A percentile compares a stretch with the other conserved stretches of the same genome.
Evolutionary conservation across 2,888 invertebrate species (phyloP).

Genomic region (Bruchidius siliquastri): DNA sequence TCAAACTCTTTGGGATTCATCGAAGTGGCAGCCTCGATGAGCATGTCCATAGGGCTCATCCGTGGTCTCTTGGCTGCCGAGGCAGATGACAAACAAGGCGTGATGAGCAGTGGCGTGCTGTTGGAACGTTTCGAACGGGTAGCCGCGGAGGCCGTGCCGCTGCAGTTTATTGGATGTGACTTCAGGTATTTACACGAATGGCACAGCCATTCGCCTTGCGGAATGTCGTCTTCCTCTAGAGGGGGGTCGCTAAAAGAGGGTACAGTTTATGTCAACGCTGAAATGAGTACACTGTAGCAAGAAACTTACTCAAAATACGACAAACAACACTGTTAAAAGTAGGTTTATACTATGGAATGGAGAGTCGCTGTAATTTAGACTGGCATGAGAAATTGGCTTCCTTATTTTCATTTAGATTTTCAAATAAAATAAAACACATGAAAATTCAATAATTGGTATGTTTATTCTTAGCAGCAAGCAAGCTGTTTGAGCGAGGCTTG

Average conservation of each 20-base stretch:
- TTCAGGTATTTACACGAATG: constrained; percentile 66
- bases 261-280: neutral
- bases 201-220: constrained; percentile 88
- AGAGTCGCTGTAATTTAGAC: no score
- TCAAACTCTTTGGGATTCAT: constrained; percentile 90
- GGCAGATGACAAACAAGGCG: neutral
- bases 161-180: constrained; percentile 34
- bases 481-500: no score
- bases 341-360: no score
- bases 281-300: no score
- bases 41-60: constrained; percentile 65
- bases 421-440: no score
- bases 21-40: constrained; percentile 76
- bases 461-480: no score
- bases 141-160: constrained; percentile 29
- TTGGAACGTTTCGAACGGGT: constrained; percentile 36
- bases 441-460: no score
- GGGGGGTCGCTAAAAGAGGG: constrained; percentile 76
- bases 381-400: no score
- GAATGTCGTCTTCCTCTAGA: constrained; percentile 82
- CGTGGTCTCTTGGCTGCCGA: constrained; percentile 47
- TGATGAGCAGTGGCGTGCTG: constrained; percentile 27
- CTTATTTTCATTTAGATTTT: no score
- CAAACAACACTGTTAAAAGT: no score
- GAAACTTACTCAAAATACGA: no score